Evolutionary conservation across 2,113 vertebrate species (phyloP), one percentile per base, ranked within the genome.

Genomic region (Spermophilus dauricus): DNA sequence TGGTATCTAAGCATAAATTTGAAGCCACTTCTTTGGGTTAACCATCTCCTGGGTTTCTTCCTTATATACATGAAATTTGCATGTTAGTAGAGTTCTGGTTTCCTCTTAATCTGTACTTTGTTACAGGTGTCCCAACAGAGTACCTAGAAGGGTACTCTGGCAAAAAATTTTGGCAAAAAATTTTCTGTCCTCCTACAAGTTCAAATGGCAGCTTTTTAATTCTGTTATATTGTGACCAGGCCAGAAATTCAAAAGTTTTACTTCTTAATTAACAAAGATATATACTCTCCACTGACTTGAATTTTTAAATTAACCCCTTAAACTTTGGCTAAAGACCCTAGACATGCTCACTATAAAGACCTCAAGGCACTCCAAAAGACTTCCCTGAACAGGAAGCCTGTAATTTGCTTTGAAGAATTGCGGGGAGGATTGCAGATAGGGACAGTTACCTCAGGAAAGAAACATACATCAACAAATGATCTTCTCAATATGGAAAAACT

Each of bases 191-290:
- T 30, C 2, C 5, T 73, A 34, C 2, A 45, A 81, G 53, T 88
- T 94, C 67, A 81, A 42, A 84, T 8, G 12, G 63, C 26, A 84
- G 45, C 26, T 61, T 95, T 86, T 58, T 84, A 42, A 61, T 39
- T 69, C 30, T 8, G 67, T 73, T 83, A 32, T 67, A 56, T 83
- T 69, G 56, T 69, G 7, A 58, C 4, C 32, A 70, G 58, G 26
- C 2, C 17, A 88, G 32, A 61, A 56, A 53, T 16, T 37, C 12
- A 78, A 76, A 90, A 4, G 34, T 73, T 85, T 85, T 91, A 30
- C 51, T 89, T 96, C 18, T 76, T n/a, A 84, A 88, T 84, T 91
- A 86, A 61, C 45, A 65, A 70, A 76, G 65, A 91, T 85, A 18
- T 91, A 58, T 16, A 12, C 22, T 95, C 8, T 77, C 7, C 34